Percentiles rank a stretch among this genome's conserved stretches.
phyloP scores from a whole-genome alignment of 1,140 invertebrate genomes.

The Neelides sp. region DNA sequence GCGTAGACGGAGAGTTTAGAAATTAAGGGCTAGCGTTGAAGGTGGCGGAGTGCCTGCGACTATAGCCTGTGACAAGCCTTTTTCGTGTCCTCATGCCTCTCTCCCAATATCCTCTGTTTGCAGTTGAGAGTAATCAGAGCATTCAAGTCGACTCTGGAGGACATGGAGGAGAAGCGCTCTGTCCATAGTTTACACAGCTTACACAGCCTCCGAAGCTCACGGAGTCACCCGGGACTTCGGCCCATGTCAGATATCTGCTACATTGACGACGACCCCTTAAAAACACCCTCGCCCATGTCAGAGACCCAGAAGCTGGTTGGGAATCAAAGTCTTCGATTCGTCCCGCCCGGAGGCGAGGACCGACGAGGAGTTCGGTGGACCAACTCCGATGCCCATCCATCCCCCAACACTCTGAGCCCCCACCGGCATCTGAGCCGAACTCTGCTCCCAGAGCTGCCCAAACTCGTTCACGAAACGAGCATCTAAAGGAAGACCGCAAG shows the following conservation, averaged over 20 bases:
- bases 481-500: slow-evolving; percentile 42
- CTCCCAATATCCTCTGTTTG: slow-evolving; percentile 50
- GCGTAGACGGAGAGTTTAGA: too few species aligned
- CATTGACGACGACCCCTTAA: slow-evolving; percentile 72
- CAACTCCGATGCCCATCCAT: slow-evolving; percentile 13
- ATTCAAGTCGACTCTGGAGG: slow-evolving; percentile 99
- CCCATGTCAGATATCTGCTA: slow-evolving; percentile 78
- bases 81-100: slow-evolving; percentile 35
- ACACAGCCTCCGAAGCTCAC: slow-evolving; percentile 78
- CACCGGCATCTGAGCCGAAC: slow-evolving; percentile 30
- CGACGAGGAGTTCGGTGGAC: slow-evolving; percentile 26
- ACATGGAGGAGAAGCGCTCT: slow-evolving; percentile 95
- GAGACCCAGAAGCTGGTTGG: slow-evolving; percentile 34
- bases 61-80: slow-evolving; percentile 20
- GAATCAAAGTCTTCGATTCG: slow-evolving; percentile 19
- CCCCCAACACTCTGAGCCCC: slow-evolving; percentile 28
- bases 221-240: slow-evolving; percentile 59
- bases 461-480: slow-evolving; percentile 57
- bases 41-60: slow-evolving; percentile 22
- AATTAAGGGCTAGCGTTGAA: slow-evolving; percentile 16
- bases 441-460: slow-evolving; percentile 45
- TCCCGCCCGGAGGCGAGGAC: slow-evolving; percentile 12
- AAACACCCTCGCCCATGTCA: slow-evolving; percentile 43
- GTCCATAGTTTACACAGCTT: slow-evolving; percentile 94
- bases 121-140: slow-evolving; percentile 99